Conservation (phyloP, 2,888 invertebrate genomes). For the Mantis religiosa region DNA sequence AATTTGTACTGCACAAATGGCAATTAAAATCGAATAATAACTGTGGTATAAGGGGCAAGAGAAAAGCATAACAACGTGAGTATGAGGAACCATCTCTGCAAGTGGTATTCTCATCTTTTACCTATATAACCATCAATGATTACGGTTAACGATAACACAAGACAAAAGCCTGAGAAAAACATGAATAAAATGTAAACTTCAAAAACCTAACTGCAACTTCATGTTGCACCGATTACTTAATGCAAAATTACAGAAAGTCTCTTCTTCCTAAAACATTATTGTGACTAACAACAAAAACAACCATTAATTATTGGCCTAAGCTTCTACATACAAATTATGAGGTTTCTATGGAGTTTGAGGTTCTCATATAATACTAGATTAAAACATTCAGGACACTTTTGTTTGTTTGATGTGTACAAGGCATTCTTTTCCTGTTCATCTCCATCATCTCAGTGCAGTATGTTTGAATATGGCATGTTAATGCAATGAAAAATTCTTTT, state of each 20-base stretch:
- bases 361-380: neutral
- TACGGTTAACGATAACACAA: neutral
- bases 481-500: too few relatives aligned
- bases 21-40: neutral
- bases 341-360: neutral
- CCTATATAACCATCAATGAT: neutral
- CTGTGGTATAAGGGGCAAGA: neutral
- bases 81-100: neutral
- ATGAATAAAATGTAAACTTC: neutral
- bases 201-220: neutral
- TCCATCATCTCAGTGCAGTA: neutral
- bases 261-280: neutral
- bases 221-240: neutral
- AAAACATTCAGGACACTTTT: neutral
- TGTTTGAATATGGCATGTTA: neutral
- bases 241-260: neutral
- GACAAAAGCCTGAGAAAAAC: neutral
- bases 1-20: conserved; percentile 14
- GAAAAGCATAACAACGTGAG: neutral
- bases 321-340: neutral
- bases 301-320: neutral
- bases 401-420: neutral
- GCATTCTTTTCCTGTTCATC: neutral
- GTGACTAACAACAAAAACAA: neutral
- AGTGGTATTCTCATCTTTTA: neutral